Evolutionary conservation across 2,888 invertebrate genomes (phyloP).

Genomic region (Synergus laeviventris): DNA sequence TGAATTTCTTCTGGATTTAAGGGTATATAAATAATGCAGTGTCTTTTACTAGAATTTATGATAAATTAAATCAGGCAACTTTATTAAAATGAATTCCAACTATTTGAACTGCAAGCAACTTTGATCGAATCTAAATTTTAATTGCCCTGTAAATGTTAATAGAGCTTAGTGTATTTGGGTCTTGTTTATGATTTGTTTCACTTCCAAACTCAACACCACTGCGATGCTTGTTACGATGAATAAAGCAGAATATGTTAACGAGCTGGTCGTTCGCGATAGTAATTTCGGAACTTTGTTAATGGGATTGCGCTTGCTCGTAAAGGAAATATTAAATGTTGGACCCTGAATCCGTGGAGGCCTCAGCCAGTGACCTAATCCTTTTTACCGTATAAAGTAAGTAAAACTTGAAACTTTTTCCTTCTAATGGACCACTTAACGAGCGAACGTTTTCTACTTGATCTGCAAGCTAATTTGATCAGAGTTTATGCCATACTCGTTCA

Average conservation of each 20-base stretch:
- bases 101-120: neutral
- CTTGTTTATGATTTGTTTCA: constrained; percentile 18
- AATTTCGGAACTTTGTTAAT: constrained; percentile 68
- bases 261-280: constrained; percentile 60
- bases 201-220: neutral
- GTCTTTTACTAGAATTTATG: too few species aligned
- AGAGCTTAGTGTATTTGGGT: neutral
- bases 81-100: neutral
- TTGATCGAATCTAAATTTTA: constrained; percentile 21
- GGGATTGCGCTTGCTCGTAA: constrained; percentile 66
- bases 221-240: constrained; percentile 67
- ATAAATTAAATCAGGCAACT: too few species aligned
- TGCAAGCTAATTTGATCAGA: neutral
- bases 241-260: constrained; percentile 71
- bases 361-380: constrained; percentile 41
- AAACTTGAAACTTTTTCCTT: neutral
- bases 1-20: too few species aligned
- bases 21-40: too few species aligned
- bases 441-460: neutral
- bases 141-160: constrained; percentile 15
- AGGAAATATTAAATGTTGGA: constrained; percentile 69
- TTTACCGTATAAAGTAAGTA: constrained; percentile 46
- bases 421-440: neutral
- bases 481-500: constrained; percentile 4
- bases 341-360: constrained; percentile 39